Base-by-base conservation (phyloP, 2,888 invertebrate genomes). In the Eristalinus aeneus region DNA sequence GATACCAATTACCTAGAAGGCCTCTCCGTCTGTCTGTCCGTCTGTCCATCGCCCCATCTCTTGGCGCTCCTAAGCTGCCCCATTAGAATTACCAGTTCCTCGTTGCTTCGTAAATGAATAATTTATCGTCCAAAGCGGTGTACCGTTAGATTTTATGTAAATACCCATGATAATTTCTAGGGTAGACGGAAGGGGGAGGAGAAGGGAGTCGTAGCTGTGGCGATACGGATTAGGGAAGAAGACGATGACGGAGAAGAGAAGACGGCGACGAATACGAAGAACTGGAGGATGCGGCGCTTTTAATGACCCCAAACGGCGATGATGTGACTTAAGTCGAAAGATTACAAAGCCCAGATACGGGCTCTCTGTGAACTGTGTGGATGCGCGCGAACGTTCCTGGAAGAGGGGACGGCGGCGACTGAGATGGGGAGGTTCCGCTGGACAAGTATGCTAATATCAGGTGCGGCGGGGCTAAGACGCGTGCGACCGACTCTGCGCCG, bases 81-180 rank as follows among this genome's bases (percentile, higher is more conserved):
- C 53, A 46, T 53, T 67, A 23, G 65, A 46, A 64, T 11, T 36
- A 34, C 32, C 23, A 36, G 64, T 10, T 77, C 65, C 54, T 72
- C 46, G 46, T 64, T 31, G 46, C 58, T 27, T 27, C 27, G 64
- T 61, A 74, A 82, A 86, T 86, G 86, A 86, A 86, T 82, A 82
- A 86, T 86, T 86, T 82, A 86, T 86, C 82, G 77, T 71, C 81
- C 81, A 78, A 78, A 81, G 46, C 74, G 69, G 39, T 56, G 27
- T 71, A 23, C 86, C 81, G 86, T 86, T 86, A 86, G 81, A 86
- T 78, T 78, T 86, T 86, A 82, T 85, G 85, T 69, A 85, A 85
- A 85, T 85, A 76, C 63, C 72, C 61, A 75, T 81, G 81, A 64
- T 81, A 76, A 85, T 85, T 58, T 74, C 65, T 53, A 58, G 63